Percentiles rank a stretch among this genome's conserved stretches.
phyloP scores from a whole-genome alignment of 2,888 invertebrate genomes.

The Leptopilina drosophilae region DNA sequence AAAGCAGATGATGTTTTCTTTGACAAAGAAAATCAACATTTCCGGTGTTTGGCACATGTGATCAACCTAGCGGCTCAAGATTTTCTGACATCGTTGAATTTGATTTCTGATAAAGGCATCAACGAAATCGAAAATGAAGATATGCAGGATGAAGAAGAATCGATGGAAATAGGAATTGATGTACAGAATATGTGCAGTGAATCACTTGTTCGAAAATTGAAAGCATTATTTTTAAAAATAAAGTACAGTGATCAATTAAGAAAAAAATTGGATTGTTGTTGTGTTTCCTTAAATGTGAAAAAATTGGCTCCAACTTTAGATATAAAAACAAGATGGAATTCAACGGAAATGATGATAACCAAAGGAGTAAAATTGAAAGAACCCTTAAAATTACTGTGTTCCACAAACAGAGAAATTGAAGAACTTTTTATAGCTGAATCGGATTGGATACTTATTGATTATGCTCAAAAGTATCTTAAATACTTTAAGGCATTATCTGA shows the following conservation, averaged over 20 bases:
- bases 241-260: slow-evolving; percentile 50
- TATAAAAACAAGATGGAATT: slow-evolving; percentile 51
- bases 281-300: slow-evolving; percentile 45
- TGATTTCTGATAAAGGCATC: neutral
- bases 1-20: slow-evolving; percentile 40
- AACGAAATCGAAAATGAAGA: slow-evolving; percentile 41
- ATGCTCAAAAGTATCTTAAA: neutral
- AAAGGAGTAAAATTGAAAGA: too few relatives aligned
- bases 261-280: slow-evolving; percentile 48
- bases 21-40: slow-evolving; percentile 59
- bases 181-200: slow-evolving; percentile 28
- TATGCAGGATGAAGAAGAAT: slow-evolving; percentile 19
- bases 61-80: slow-evolving; percentile 55
- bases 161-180: neutral
- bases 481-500: too few relatives aligned
- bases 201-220: slow-evolving; percentile 48
- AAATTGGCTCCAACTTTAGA: slow-evolving; percentile 46
- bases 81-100: slow-evolving; percentile 54
- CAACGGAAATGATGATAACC: slow-evolving; percentile 50
- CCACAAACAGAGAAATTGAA: slow-evolving; percentile 42
- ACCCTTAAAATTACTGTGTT: too few relatives aligned
- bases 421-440: neutral
- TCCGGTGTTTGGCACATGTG: slow-evolving; percentile 62
- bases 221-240: slow-evolving; percentile 50
- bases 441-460: neutral